phyloP scores from a whole-genome alignment of 2,113 vertebrate species.

The Dasyprocta punctata region DNA sequence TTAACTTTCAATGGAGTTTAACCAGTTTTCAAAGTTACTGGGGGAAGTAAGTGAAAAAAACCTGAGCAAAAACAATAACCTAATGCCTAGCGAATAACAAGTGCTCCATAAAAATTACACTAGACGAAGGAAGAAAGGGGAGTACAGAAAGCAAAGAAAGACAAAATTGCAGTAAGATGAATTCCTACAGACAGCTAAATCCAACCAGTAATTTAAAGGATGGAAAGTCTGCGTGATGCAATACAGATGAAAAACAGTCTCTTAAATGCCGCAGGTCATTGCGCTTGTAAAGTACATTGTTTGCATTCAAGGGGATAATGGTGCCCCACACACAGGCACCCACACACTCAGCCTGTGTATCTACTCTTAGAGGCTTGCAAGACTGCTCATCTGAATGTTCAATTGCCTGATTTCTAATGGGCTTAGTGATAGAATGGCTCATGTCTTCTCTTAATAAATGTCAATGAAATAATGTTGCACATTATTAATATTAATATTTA shows the following conservation, averaged over 20 bases:
- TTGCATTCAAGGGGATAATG: not conserved
- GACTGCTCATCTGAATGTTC: not conserved
- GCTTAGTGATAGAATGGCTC: not conserved
- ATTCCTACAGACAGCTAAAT: not conserved
- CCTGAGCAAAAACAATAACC: not conserved
- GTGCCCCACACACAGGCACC: not conserved
- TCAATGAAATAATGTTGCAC: not conserved
- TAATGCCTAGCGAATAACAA: not conserved
- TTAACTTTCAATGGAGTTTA: not conserved
- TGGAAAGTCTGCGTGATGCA: not conserved
- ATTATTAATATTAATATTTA: not conserved
- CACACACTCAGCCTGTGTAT: not conserved
- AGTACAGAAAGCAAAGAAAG: slow-evolving; percentile 1
- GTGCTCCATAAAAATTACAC: not conserved
- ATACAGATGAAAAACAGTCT: not conserved
- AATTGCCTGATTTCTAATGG: not conserved
- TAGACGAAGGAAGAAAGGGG: not conserved
- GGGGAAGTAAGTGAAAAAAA: not conserved
- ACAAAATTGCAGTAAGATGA: not conserved
- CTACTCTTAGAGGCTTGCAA: not conserved
- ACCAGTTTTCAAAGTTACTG: not conserved
- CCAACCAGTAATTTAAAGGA: not conserved
- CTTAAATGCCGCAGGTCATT: not conserved
- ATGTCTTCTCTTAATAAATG: not conserved
- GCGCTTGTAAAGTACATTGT: not conserved